Percentiles rank a stretch among this genome's conserved stretches.
Evolutionary conservation across 2,113 vertebrate species (phyloP).

Genomic region (Lethenteron camtschaticum): DNA sequence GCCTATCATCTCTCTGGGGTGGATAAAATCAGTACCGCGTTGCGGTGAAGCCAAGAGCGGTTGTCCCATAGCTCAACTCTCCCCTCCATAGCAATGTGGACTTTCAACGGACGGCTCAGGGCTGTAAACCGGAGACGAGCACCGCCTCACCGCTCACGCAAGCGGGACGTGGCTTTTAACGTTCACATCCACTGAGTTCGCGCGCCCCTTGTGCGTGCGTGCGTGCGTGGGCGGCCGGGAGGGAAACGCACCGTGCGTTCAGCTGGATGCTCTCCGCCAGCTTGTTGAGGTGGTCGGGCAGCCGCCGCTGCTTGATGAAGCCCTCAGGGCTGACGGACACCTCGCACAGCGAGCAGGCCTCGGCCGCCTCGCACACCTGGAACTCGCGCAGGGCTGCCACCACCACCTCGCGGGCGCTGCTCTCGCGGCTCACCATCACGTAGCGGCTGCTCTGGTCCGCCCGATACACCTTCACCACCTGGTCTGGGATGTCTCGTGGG

Average conservation of each 20-base stretch:
- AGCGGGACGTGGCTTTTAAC: too few relatives aligned
- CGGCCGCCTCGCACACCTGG: constrained; percentile 35
- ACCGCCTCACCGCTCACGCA: too few relatives aligned
- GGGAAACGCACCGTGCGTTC: constrained; percentile 44
- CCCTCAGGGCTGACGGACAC: constrained; percentile 78
- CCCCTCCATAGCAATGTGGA: too few relatives aligned
- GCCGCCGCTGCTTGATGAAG: constrained; percentile 70
- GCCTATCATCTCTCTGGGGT: too few relatives aligned
- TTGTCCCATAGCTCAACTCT: too few relatives aligned
- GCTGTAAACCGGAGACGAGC: too few relatives aligned
- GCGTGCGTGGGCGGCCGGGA: not conserved
- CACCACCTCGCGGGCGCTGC: constrained; percentile 86
- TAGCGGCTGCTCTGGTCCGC: constrained; percentile 93
- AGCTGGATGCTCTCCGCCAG: constrained; percentile 87
- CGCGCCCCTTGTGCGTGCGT: too few relatives aligned
- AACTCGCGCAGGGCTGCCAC: constrained; percentile 62
- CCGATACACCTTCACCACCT: constrained; percentile 84
- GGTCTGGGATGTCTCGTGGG: constrained; percentile 62
- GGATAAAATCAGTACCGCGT: too few relatives aligned
- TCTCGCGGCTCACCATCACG: constrained; percentile 92
- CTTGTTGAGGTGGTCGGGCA: constrained; percentile 81
- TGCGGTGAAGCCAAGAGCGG: too few relatives aligned
- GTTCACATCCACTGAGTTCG: too few relatives aligned
- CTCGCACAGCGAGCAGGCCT: constrained; percentile 74
- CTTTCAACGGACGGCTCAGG: too few relatives aligned